Evolutionary conservation across 2,113 vertebrate genomes (phyloP).

Genomic region (Triplophysa siluroides): DNA sequence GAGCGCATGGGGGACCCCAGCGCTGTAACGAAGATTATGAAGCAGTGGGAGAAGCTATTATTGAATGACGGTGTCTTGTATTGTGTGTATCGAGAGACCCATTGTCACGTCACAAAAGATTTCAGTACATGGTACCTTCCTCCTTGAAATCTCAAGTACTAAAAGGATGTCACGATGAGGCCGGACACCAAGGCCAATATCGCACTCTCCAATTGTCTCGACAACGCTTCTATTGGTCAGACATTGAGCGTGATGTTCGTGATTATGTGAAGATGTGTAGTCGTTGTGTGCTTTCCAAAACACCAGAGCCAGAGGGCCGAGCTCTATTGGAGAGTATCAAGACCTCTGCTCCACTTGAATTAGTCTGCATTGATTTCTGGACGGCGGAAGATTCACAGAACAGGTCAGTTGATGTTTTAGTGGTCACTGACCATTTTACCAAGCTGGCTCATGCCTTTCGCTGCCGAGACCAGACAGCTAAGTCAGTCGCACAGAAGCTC

Average conservation of each 20-base stretch:
- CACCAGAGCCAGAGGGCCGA: too few species aligned
- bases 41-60: slow-evolving; percentile 35
- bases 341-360: too few species aligned
- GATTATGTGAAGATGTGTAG: too few species aligned
- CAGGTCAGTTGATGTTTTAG: slow-evolving; percentile 18
- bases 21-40: not conserved
- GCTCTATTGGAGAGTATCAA: too few species aligned
- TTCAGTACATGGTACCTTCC: not conserved
- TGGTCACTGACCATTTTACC: slow-evolving; percentile 29
- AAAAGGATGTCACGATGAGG: slow-evolving; percentile 12
- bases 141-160: not conserved
- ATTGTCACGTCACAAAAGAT: not conserved
- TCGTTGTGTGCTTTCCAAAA: too few species aligned
- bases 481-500: too few species aligned
- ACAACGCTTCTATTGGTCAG: too few species aligned
- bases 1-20: too few species aligned
- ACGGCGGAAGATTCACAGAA: slow-evolving; percentile 12
- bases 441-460: too few species aligned
- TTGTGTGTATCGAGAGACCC: slow-evolving; percentile 12
- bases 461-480: too few species aligned
- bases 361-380: slow-evolving; percentile 34
- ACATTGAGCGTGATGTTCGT: too few species aligned
- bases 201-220: not conserved
- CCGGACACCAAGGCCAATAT: slow-evolving; percentile 45
- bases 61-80: slow-evolving; percentile 20